Conservation (phyloP, 2,888 invertebrate genomes). For the Glomeris marginata region DNA sequence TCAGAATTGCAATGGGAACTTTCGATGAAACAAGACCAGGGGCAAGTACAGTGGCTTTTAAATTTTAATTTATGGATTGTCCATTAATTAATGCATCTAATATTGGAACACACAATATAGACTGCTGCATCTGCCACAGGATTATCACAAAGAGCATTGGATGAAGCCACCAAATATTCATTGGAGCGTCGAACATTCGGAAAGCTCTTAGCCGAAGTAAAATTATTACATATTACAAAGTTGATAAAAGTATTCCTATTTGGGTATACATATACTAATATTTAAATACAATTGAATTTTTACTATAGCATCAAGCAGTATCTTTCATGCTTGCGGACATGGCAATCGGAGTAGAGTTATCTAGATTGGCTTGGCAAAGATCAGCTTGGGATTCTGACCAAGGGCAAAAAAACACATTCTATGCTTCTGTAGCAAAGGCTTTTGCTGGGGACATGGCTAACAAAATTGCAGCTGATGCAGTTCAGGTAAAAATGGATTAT, state of each 20-base stretch:
- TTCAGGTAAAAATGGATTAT: too few species aligned
- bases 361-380: constrained; percentile 31
- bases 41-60: constrained; percentile 37
- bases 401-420: constrained; percentile 32
- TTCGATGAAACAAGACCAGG: constrained; percentile 90
- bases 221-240: not conserved
- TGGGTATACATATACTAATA: not conserved
- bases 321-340: constrained; percentile 38
- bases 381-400: constrained; percentile 34
- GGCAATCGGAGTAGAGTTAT: constrained; percentile 27
- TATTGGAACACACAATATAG: constrained; percentile 31
- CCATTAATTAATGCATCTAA: not conserved
- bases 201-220: constrained; percentile 38
- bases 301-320: constrained; percentile 33
- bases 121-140: constrained; percentile 85
- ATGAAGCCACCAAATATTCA: constrained; percentile 85
- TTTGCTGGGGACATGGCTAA: constrained; percentile 37
- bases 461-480: constrained; percentile 35
- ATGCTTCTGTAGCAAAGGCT: constrained; percentile 37
- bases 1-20: constrained; percentile 92
- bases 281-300: constrained; percentile 5
- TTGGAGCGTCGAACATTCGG: constrained; percentile 89
- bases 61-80: too few species aligned
- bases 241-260: not conserved
- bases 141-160: constrained; percentile 71